These are phyloP conservation scores for Heliconius hortense DNA, from an alignment of 2,888 invertebrate genomes.

Conservation along the genomic window DNA sequence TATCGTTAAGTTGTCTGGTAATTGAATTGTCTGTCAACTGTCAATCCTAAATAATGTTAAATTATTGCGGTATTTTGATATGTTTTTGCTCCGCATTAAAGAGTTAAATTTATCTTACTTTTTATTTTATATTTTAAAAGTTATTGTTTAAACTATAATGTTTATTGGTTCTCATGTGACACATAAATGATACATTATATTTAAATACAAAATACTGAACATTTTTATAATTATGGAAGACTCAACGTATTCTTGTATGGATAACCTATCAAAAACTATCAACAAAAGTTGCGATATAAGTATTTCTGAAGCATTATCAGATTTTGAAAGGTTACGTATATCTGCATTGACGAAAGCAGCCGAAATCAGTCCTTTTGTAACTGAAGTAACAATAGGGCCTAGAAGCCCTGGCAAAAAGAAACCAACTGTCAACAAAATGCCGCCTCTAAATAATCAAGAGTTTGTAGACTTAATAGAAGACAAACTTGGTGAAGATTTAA, in stretches of 20 bases:
- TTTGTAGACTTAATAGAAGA: conserved; percentile 57
- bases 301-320: conserved; percentile 61
- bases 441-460: conserved; percentile 53
- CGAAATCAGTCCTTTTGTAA: conserved; percentile 74
- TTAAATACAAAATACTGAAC: not conserved
- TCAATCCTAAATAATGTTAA: not conserved
- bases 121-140: not conserved
- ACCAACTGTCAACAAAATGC: conserved; percentile 36
- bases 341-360: conserved; percentile 83
- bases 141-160: not conserved
- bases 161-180: not conserved
- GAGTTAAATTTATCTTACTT: not conserved
- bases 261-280: conserved; percentile 48
- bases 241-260: conserved; percentile 43
- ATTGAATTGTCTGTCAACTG: conserved; percentile 8
- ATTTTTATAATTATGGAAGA: conserved; percentile 30
- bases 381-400: conserved; percentile 80
- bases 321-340: conserved; percentile 79
- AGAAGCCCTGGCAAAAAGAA: conserved; percentile 53
- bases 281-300: conserved; percentile 57
- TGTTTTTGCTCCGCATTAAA: not conserved
- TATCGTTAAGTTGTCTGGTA: not conserved
- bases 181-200: not conserved
- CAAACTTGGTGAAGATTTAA: conserved; percentile 62
- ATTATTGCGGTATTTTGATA: not conserved